Evolutionary conservation across 1,140 invertebrate species (phyloP), one percentile per base, ranked within the genome.

Genomic region (Heliconius melpomene): DNA sequence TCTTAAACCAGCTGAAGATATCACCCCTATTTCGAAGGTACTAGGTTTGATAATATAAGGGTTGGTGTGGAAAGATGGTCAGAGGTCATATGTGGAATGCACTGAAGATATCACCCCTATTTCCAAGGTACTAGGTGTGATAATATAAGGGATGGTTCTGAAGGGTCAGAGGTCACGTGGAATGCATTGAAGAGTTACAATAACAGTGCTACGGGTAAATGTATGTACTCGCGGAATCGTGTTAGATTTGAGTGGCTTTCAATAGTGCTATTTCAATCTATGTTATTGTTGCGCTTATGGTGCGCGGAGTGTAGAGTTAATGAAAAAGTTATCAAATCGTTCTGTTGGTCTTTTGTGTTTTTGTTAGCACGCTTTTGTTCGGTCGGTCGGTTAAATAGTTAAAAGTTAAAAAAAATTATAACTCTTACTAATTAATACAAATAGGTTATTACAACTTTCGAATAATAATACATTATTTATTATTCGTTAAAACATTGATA

Each of bases 131-230:
- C 66, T 87, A 87, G 83, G 79, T 78, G 80, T 79, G 74, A 79
- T 73, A 79, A 80, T 84, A 26, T 60, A 7, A 54, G n/a, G 54
- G 66, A 16, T 77, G 60, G 3, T n/a, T 7, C 7, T n/a, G 23
- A 8, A n/a, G 76, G 54, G 79, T 66, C 2, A 16, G 72, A 79
- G 78, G 82, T 88, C 86, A 83, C 83, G 87, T 82, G 82, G 86
- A 80, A 87, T 91, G 89, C 89, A 93, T 77, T 90, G 60, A 86
- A 90, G 90, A 86, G 90, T 76, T 86, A 90, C 78, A 86, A 91
- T 88, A 93, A 93, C 86, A 92, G 70, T 52, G 76, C 70, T 85
- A 32, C 32, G 32, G 0, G 32, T 32, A 90, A 89, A 91, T 90
- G 89, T 86, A 82, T 81, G 80, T 86, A 84, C 88, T 88, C 86